These are phyloP conservation scores for Perizoma flavofasciatum DNA, from an alignment of 2,888 invertebrate genomes.

Conservation along the genomic window DNA sequence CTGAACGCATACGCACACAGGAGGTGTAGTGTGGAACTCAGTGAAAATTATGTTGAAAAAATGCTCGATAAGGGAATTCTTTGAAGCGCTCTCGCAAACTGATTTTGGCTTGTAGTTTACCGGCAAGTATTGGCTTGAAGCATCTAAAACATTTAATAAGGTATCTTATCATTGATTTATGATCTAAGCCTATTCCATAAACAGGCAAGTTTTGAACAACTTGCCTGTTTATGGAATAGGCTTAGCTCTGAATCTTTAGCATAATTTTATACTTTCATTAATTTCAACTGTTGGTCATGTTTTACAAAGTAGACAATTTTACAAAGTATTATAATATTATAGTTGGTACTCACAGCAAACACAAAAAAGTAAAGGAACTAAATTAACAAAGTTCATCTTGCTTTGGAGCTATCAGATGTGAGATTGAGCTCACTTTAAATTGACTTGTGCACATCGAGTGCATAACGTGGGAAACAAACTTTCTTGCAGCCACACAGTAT, in stretches of 20 bases:
- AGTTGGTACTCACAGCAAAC: conserved; percentile 19
- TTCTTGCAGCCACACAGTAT: conserved; percentile 1
- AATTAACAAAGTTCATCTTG: conserved; percentile 18
- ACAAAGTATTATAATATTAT: too few species aligned
- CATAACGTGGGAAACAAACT: conserved; percentile 15
- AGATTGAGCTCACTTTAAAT: neutral
- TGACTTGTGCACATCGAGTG: conserved; percentile 7
- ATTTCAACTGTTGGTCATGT: too few species aligned
- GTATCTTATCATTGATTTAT: neutral
- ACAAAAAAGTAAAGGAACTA: conserved; percentile 9
- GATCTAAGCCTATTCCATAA: too few species aligned
- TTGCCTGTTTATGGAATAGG: too few species aligned
- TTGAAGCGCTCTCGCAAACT: conserved; percentile 49
- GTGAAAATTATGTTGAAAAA: conserved; percentile 71
- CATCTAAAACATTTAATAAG: conserved; percentile 43
- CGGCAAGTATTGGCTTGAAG: conserved; percentile 42
- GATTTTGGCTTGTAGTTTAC: conserved; percentile 32
- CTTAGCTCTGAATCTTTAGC: too few species aligned
- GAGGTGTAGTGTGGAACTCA: conserved; percentile 63
- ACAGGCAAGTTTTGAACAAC: too few species aligned
- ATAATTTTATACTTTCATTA: too few species aligned
- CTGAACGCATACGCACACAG: conserved; percentile 65
- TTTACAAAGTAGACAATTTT: neutral
- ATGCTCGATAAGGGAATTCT: conserved; percentile 57
- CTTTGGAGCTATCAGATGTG: neutral